Percentiles rank a stretch among this genome's conserved stretches.
phyloP scores from a whole-genome alignment of 1,140 invertebrate species.

The Danaus melanippus region DNA sequence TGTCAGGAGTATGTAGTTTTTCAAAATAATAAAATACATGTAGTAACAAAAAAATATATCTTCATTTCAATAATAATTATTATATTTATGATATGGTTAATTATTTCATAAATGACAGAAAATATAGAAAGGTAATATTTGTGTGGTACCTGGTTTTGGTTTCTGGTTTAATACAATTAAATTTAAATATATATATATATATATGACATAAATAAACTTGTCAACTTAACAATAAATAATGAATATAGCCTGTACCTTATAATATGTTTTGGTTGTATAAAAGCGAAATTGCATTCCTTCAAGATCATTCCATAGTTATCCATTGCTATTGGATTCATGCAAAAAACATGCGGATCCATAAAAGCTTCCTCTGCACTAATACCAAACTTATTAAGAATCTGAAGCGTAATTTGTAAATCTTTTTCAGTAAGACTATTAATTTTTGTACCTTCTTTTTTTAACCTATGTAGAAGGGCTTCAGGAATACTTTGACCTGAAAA shows the following conservation, averaged over 20 bases:
- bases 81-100: too few relatives aligned
- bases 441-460: conserved; percentile 44
- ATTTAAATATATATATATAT: not conserved
- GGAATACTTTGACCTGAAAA: conserved; percentile 36
- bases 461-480: conserved; percentile 17
- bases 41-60: too few relatives aligned
- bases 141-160: too few relatives aligned
- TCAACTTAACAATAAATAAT: not conserved
- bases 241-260: conserved; percentile 48
- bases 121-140: too few relatives aligned
- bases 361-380: conserved; percentile 62
- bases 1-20: too few relatives aligned
- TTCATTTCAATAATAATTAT: too few relatives aligned
- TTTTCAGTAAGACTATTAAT: conserved; percentile 34
- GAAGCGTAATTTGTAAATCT: conserved; percentile 39
- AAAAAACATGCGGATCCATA: conserved; percentile 68
- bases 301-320: conserved; percentile 72
- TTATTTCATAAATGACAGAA: too few relatives aligned
- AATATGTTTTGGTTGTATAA: conserved; percentile 60
- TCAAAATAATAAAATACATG: too few relatives aligned
- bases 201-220: not conserved
- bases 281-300: conserved; percentile 68
- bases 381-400: conserved; percentile 46
- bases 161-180: not conserved
- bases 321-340: conserved; percentile 68